Base-by-base conservation (phyloP, 2,113 vertebrate genomes). In the Phaethornis superciliosus region DNA sequence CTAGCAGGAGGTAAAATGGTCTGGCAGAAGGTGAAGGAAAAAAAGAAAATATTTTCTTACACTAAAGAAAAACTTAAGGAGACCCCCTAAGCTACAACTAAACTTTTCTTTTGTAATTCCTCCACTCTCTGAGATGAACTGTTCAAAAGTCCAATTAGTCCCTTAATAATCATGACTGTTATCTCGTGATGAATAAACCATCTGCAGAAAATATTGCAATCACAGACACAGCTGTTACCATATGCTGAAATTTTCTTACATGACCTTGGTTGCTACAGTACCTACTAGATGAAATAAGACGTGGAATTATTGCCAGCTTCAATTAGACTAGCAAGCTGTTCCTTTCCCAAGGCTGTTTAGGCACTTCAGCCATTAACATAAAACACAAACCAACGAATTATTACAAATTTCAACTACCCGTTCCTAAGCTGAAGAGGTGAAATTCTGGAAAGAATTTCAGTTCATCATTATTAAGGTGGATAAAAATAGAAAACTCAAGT, bases 401-500 rank as follows among this genome's bases (percentile, higher is more conserved):
- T 93, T 93, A 94, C 88, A 94, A 95, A 97, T 97, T 97, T 96
- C 89, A 88, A 96, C 96, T 97, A 96, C 97, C 88, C 24, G 4
- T 97, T 98, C 91, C 93, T 97, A 95, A 95, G 81, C 80, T 92
- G 85, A 93, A 97, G 97, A 97, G 96, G 93, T 94, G 89, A 96
- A 95, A 96, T 97, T 97, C 96, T 97, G 97, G 95, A 97, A 98
- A 97, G 97, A 95, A 96, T 95, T 96, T 97, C 95, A 96, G 89
- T 96, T 94, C 83, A 90, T 69, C 89, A 63, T 96, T 95, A 96
- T 58, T 93, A 93, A 96, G 15, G 17, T 28, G 47, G 71, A 95
- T 95, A 95, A 95, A 98, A 97, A 96, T 87, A 97, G 97, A 94
- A 95, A 85, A 40, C 88, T 72, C 63, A 89, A 93, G 80, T 58